Conservation (phyloP, 2,888 invertebrate genomes). For the Gerris lacustris region DNA sequence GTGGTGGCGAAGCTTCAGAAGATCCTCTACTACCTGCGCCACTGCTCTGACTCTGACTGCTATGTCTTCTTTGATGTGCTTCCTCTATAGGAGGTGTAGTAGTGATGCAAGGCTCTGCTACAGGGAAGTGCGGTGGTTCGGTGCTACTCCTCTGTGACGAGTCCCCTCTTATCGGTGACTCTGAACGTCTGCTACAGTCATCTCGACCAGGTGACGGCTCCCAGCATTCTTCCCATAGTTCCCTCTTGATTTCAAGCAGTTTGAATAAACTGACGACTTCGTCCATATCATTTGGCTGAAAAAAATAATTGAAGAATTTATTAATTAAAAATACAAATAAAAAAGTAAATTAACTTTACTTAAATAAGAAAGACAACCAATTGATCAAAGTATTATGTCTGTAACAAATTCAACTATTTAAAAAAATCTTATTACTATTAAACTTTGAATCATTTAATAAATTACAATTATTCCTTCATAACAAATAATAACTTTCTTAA, state of each 20-base stretch:
- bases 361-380: neutral
- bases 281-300: constrained; percentile 63
- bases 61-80: constrained; percentile 13
- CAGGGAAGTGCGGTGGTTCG: constrained; percentile 14
- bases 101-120: constrained; percentile 7
- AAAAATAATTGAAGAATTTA: constrained; percentile 28
- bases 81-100: constrained; percentile 4
- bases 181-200: constrained; percentile 13
- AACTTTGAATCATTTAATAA: too few species aligned
- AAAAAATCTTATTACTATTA: too few species aligned
- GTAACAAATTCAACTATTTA: too few species aligned
- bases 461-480: too few species aligned
- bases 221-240: constrained; percentile 37
- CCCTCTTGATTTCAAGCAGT: constrained; percentile 71
- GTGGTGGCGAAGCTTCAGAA: neutral
- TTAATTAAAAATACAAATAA: constrained; percentile 19
- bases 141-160: constrained; percentile 11
- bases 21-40: constrained; percentile 11
- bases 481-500: too few species aligned
- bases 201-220: constrained; percentile 12
- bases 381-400: too few species aligned
- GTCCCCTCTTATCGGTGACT: neutral
- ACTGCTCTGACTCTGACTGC: constrained; percentile 14
- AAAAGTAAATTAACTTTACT: neutral
- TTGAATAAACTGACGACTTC: constrained; percentile 72